A percentile compares a stretch with the other conserved stretches of the same genome.
These are phyloP conservation scores for Epicampocera succincta DNA, from an alignment of 2,888 invertebrate genomes.

Conservation along the genomic window DNA sequence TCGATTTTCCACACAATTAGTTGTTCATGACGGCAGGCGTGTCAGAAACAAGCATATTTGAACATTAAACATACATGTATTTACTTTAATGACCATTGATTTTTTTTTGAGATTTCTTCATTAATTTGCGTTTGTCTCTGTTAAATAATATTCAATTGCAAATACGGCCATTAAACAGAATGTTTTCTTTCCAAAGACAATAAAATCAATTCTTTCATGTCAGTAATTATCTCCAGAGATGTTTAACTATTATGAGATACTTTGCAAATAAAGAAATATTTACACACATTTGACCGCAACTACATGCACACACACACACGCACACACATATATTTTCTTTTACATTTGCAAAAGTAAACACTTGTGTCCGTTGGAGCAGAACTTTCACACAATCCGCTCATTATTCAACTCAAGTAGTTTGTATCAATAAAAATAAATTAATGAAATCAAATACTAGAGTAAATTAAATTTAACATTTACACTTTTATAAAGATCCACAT, in stretches of 20 bases:
- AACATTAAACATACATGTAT: no score
- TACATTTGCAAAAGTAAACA: conserved; percentile 7
- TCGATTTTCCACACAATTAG: neutral
- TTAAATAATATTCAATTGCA: conserved; percentile 13
- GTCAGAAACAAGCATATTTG: no score
- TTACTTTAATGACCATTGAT: neutral
- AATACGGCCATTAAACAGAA: neutral
- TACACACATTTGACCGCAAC: neutral
- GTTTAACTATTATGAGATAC: neutral
- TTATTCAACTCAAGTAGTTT: conserved; percentile 58
- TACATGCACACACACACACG: neutral
- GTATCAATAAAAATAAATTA: conserved; percentile 38
- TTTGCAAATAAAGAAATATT: neutral
- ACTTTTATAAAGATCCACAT: conserved; percentile 32
- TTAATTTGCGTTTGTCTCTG: neutral
- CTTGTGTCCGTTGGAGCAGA: neutral
- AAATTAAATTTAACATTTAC: conserved; percentile 63
- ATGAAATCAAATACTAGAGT: conserved; percentile 40
- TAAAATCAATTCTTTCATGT: neutral
- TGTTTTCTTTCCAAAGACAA: neutral
- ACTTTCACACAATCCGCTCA: conserved; percentile 19
- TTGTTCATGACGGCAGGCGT: no score
- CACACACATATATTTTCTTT: no score
- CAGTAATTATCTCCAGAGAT: conserved; percentile 34
- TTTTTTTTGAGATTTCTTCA: neutral